phyloP scores from a whole-genome alignment of 2,888 invertebrate species.

The Phyllotreta cruciferae region DNA sequence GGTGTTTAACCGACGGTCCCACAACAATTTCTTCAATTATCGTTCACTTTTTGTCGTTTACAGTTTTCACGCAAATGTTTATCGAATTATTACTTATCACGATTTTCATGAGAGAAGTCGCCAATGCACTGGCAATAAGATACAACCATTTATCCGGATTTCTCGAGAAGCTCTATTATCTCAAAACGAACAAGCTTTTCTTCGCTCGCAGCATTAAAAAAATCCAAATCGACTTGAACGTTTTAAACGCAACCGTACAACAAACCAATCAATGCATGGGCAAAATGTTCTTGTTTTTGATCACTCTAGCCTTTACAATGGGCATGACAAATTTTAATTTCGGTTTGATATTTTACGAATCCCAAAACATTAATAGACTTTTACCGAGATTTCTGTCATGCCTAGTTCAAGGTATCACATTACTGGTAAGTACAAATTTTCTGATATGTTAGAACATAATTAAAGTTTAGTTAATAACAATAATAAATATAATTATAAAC shows the following conservation, averaged over 20 bases:
- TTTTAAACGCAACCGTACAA: neutral
- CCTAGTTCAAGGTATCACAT: no score
- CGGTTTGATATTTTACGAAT: neutral
- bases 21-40: no score
- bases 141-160: neutral
- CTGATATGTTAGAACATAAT: no score
- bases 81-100: neutral
- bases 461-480: no score
- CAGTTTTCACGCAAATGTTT: no score
- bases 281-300: neutral
- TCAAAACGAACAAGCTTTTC: neutral
- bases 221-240: neutral
- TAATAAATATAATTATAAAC: no score
- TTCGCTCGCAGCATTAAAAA: neutral
- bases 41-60: no score
- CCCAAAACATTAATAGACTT: no score
- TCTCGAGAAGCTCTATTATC: neutral
- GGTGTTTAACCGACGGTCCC: no score
- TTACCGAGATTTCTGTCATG: no score
- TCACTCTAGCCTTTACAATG: neutral
- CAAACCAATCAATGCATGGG: neutral
- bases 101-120: neutral
- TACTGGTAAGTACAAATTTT: no score
- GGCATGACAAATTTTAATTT: neutral
- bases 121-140: constrained; percentile 1